A percentile compares a stretch with the other conserved stretches of the same genome.
Conservation (phyloP, 2,113 vertebrate genomes). For the Saccopteryx bilineata region DNA sequence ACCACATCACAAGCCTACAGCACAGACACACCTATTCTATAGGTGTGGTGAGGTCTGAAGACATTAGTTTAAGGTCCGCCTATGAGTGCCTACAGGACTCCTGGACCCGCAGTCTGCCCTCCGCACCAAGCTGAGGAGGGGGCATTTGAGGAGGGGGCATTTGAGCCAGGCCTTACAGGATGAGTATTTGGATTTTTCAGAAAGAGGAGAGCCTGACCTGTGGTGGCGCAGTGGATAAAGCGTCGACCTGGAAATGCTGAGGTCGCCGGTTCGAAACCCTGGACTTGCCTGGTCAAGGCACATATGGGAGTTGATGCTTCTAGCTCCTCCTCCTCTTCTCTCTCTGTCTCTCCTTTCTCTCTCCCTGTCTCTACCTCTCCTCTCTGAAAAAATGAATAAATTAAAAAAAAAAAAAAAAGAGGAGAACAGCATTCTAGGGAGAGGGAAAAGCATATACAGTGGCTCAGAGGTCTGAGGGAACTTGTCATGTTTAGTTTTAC, state of each 20-base stretch:
- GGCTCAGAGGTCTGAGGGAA: background rate
- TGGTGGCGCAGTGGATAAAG: no score
- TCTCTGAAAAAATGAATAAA: no score
- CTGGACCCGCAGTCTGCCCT: background rate
- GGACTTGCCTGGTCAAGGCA: no score
- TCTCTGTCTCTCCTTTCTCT: no score
- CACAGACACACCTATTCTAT: background rate
- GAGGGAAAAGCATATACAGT: background rate
- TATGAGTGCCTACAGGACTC: background rate
- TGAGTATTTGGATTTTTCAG: background rate
- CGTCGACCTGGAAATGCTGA: no score
- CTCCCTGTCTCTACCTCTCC: no score
- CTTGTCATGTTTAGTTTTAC: background rate
- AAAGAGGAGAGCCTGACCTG: constrained; percentile 29
- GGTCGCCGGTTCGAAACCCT: no score
- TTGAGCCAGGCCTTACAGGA: background rate
- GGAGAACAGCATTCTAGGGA: background rate
- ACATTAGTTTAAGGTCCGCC: background rate
- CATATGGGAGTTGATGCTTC: no score
- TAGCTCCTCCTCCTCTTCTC: no score
- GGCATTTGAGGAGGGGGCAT: background rate
- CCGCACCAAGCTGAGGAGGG: background rate
- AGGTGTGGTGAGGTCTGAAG: background rate
- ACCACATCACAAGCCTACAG: background rate
- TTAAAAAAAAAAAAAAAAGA: no score